Percentiles rank a stretch among this genome's conserved stretches.
phyloP scores from a whole-genome alignment of 2,113 vertebrate species.

The Phaethornis superciliosus region DNA sequence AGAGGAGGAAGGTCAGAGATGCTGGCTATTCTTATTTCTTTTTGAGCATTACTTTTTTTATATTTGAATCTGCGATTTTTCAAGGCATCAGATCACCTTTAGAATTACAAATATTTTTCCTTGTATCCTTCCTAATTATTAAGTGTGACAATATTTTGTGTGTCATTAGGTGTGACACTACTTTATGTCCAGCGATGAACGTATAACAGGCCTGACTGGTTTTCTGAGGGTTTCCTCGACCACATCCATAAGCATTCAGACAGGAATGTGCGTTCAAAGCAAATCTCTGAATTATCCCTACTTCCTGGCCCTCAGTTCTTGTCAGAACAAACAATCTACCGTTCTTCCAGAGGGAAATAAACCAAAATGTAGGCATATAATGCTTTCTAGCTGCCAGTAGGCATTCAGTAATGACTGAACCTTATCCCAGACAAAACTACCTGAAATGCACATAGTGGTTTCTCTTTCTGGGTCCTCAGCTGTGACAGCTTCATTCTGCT shows the following conservation, averaged over 20 bases:
- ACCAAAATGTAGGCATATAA: not conserved
- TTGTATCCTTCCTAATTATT: not conserved
- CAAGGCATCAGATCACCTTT: not conserved
- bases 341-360: not conserved
- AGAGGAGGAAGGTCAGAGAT: not conserved
- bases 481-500: not conserved
- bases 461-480: not conserved
- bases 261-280: not conserved
- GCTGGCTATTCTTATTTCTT: not conserved
- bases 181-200: not conserved
- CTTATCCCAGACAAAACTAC: not conserved
- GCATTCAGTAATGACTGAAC: not conserved
- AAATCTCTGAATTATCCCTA: not conserved
- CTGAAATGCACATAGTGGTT: not conserved
- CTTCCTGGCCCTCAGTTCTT: not conserved
- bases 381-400: not conserved
- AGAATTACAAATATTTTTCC: not conserved
- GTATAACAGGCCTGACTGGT: not conserved
- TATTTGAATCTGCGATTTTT: not conserved
- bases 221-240: not conserved
- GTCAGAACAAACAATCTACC: not conserved
- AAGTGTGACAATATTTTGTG: not conserved
- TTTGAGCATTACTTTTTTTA: not conserved
- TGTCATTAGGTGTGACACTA: not conserved
- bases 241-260: not conserved